phyloP scores from a whole-genome alignment of 2,113 vertebrate genomes.

The Melanocharis versteri region DNA sequence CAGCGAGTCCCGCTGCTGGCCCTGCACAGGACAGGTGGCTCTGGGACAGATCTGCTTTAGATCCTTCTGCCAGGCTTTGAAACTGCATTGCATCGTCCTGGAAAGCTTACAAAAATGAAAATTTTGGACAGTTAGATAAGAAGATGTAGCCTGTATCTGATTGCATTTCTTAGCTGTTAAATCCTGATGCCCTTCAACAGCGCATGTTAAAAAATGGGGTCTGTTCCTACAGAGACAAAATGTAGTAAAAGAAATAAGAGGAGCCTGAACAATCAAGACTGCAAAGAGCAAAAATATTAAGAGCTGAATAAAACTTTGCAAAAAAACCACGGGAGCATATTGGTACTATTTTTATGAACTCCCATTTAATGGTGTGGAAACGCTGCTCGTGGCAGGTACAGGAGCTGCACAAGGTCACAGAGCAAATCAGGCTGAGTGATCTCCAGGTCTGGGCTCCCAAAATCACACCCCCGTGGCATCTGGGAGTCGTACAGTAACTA shows the following conservation, averaged over 20 bases:
- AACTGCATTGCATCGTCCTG: neutral
- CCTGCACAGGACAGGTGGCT: neutral
- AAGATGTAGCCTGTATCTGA: neutral
- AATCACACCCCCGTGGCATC: accelerated
- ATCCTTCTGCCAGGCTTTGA: neutral
- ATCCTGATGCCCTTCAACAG: neutral
- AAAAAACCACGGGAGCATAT: neutral
- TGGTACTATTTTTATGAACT: neutral
- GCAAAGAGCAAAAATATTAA: neutral
- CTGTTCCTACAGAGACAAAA: neutral
- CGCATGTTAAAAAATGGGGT: neutral
- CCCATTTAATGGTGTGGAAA: neutral
- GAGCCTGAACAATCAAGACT: neutral
- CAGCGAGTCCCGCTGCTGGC: neutral
- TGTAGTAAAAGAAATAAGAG: neutral
- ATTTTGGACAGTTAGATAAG: neutral
- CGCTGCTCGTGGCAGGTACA: neutral
- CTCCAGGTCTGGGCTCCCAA: neutral
- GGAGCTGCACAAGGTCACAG: neutral
- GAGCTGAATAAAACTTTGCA: neutral
- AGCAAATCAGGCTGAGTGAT: accelerated
- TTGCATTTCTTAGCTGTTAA: neutral
- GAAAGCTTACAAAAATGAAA: neutral
- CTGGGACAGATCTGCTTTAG: neutral
- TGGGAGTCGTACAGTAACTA: neutral